A percentile compares a stretch with the other conserved stretches of the same genome.
These are phyloP conservation scores for Actias luna DNA, from an alignment of 2,888 invertebrate species.

Conservation along the genomic window DNA sequence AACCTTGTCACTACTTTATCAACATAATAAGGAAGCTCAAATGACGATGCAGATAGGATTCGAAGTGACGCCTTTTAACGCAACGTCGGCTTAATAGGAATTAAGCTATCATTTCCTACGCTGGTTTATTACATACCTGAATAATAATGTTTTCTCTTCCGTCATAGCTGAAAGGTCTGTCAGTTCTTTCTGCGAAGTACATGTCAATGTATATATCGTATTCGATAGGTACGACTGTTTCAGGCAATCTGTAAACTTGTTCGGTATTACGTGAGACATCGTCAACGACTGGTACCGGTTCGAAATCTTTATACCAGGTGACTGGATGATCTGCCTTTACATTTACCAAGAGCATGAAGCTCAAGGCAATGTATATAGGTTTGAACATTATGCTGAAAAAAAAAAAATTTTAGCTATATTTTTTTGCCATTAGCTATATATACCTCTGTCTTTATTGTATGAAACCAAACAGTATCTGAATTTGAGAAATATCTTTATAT, in stretches of 20 bases:
- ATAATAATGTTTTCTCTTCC: conserved; percentile 58
- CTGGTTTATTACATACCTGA: conserved; percentile 44
- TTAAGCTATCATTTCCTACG: neutral
- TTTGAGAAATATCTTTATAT: too few relatives aligned
- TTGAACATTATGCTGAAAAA: conserved; percentile 52
- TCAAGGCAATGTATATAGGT: conserved; percentile 30
- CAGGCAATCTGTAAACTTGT: conserved; percentile 57
- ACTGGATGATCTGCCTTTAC: conserved; percentile 51
- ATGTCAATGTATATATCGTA: conserved; percentile 69
- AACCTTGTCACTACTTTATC: neutral
- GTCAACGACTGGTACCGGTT: conserved; percentile 35
- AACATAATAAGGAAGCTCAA: neutral
- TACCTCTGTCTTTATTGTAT: too few relatives aligned
- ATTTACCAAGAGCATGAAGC: conserved; percentile 41
- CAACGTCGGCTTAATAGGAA: neutral
- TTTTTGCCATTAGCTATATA: too few relatives aligned
- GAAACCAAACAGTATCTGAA: too few relatives aligned
- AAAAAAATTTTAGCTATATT: too few relatives aligned
- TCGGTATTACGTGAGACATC: conserved; percentile 40
- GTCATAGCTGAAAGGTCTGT: conserved; percentile 63
- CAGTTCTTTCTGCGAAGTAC: conserved; percentile 58
- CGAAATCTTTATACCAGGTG: conserved; percentile 53
- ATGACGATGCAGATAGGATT: neutral
- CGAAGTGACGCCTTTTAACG: neutral
- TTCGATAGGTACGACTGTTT: conserved; percentile 59